phyloP scores from a whole-genome alignment of 2,888 invertebrate species.

The Arrhopalites spinosus region DNA sequence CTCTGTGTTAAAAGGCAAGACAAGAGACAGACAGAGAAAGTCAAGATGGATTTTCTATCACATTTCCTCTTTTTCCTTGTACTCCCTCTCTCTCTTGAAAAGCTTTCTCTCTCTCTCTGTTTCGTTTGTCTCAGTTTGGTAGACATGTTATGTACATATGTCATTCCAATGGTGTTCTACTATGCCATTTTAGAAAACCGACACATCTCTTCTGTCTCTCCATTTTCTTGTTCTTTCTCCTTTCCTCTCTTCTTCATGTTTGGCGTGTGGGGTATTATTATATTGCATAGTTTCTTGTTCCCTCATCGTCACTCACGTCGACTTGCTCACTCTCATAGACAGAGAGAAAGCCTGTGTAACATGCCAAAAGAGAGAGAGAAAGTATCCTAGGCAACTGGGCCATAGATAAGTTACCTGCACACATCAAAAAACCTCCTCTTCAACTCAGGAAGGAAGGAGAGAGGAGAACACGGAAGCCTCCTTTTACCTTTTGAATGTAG shows the following conservation, averaged over 20 bases:
- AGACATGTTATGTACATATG: not conserved
- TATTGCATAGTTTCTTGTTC: not conserved
- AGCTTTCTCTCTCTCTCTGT: too few species aligned
- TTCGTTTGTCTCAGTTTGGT: not conserved
- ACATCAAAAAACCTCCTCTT: not conserved
- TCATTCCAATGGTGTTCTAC: not conserved
- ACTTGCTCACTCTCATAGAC: slow-evolving; percentile 2
- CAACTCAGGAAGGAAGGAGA: too few species aligned
- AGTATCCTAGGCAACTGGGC: too few species aligned
- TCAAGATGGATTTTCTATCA: slow-evolving; percentile 25
- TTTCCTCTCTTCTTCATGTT: not conserved
- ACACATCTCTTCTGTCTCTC: not conserved
- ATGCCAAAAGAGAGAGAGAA: not conserved
- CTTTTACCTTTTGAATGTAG: too few species aligned
- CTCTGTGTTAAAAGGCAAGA: not conserved
- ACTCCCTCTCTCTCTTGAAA: not conserved
- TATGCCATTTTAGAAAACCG: not conserved
- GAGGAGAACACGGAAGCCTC: too few species aligned
- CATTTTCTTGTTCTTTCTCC: not conserved
- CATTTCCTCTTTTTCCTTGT: slow-evolving; percentile 4
- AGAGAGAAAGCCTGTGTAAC: not conserved
- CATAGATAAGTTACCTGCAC: not conserved
- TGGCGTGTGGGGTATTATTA: not conserved
- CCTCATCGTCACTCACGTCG: not conserved
- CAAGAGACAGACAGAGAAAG: slow-evolving; percentile 11